phyloP scores from a whole-genome alignment of 2,113 vertebrate species.

The Chaetodon trifascialis region DNA sequence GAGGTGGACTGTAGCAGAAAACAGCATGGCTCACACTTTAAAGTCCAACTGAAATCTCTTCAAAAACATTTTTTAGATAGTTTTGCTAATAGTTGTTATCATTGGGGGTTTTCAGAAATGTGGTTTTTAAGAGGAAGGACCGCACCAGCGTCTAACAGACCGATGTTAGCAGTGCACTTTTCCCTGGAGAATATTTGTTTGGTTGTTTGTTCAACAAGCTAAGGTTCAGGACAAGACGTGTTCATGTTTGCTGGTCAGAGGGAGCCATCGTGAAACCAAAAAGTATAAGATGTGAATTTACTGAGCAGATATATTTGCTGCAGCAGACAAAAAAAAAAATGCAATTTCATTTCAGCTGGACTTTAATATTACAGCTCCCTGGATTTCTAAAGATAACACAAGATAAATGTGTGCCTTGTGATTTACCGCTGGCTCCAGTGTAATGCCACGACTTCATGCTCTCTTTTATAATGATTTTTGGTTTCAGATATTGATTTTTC shows the following conservation, averaged over 20 bases:
- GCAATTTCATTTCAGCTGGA: not conserved
- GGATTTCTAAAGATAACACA: slow-evolving; percentile 23
- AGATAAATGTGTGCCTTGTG: not conserved
- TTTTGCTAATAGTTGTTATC: too few species aligned
- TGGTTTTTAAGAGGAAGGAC: not conserved
- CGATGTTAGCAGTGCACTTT: not conserved
- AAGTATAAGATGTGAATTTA: not conserved
- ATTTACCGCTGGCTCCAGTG: not conserved
- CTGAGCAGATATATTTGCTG: not conserved
- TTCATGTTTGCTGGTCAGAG: too few species aligned
- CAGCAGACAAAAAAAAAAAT: not conserved
- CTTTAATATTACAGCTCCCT: not conserved
- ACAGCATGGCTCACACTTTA: not conserved
- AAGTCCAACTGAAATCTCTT: not conserved
- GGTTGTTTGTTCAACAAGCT: too few species aligned
- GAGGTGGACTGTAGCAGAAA: not conserved
- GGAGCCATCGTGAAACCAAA: not conserved
- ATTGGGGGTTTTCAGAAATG: not conserved
- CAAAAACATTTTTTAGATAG: not conserved
- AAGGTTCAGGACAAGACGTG: too few species aligned
- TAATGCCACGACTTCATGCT: not conserved
- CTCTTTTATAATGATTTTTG: not conserved
- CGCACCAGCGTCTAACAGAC: not conserved
- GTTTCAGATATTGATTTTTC: not conserved
- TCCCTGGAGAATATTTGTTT: not conserved